Base-by-base conservation (phyloP, 92 coral and sea anemone genomes). In the Parazoanthus swiftii region DNA sequence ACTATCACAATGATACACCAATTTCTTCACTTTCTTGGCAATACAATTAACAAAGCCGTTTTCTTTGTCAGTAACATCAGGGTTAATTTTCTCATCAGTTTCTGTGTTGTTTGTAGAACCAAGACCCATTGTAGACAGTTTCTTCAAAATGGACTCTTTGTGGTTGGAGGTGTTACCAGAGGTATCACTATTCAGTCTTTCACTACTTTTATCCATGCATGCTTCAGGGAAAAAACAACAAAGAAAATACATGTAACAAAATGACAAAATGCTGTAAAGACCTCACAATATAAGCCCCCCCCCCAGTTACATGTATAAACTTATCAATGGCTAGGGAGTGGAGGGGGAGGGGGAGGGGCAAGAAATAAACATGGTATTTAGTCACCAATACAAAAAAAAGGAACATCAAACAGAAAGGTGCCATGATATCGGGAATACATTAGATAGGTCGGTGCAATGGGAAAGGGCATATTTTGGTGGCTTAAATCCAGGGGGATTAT, bases 61-160 rank as follows among this genome's bases (percentile, higher is more conserved):
- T 68, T 39, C 76, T 70, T 82, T 82, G 29, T 29, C 68, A 6
- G 75, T 75, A 70, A 8, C 43, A 13, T 48, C 43, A 25, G 2
- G 25, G 9, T 2, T 11, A 16, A 11, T 10, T 71, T 71, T 72
- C 4, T 46, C 67, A 13, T 4, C 50, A 2, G 87, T 10, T 44
- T 71, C 87, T 44, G 66, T 1, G 72, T 9, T 71, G 26, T 48
- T 71, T 14, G 66, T 48, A 23, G 87, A 29, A 5, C 67, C 78
- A 26, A 77, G 74, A 18, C 88, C 59, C 74, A 87, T 63, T 74
- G 59, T 48, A 1, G 78, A 76, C 29, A 76, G 68, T 85, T 84
- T 76, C 63, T 76, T 56, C 75, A 56, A 16, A 26, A 74, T 84
- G 56, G 82, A 26, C 74, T 81, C 73, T 51, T 76, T 74, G 48